phyloP scores from a whole-genome alignment of 2,113 vertebrate species.

The Uria aalge region DNA sequence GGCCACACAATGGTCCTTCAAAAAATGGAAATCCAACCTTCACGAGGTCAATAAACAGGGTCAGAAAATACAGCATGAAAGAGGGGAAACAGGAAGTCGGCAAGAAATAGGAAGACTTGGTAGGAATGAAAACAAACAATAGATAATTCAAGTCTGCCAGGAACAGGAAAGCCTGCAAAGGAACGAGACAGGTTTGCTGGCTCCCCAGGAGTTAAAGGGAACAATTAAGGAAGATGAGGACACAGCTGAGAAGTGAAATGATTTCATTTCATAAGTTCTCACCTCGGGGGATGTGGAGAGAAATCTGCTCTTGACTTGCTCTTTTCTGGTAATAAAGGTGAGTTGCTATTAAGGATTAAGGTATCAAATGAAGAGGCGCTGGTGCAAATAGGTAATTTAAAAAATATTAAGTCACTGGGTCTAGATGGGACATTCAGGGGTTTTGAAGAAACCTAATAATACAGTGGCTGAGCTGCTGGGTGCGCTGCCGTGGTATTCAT shows the following conservation, averaged over 20 bases:
- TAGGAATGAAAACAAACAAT: conserved; percentile 40
- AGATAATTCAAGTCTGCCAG: conserved; percentile 44
- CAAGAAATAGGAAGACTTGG: conserved; percentile 9
- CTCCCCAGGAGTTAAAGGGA: conserved; percentile 44
- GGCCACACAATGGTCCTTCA: not conserved
- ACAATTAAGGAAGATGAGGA: conserved; percentile 63
- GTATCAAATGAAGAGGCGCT: conserved; percentile 45
- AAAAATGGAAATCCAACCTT: not conserved
- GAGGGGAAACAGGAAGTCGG: conserved; percentile 30
- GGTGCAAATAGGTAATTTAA: conserved; percentile 58
- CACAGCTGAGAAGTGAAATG: conserved; percentile 49
- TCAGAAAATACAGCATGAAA: conserved; percentile 25
- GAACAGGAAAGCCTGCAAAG: conserved; percentile 52
- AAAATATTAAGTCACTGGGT: conserved; percentile 35
- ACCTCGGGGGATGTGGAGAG: conserved; percentile 48
- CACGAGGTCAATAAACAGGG: not conserved
- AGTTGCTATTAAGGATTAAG: conserved; percentile 61
- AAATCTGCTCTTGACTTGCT: conserved; percentile 33
- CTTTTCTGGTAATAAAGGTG: conserved; percentile 62
- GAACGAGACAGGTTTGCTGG: conserved; percentile 8
- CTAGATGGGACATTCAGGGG: conserved; percentile 16
- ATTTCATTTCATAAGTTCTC: conserved; percentile 61
- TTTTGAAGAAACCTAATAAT: conserved; percentile 7
- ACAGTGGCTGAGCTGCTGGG: not conserved
- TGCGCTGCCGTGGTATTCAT: not conserved